Evolutionary conservation across 2,888 invertebrate genomes (phyloP), one percentile per base, ranked within the genome.

Genomic region (Agrochola lota): DNA sequence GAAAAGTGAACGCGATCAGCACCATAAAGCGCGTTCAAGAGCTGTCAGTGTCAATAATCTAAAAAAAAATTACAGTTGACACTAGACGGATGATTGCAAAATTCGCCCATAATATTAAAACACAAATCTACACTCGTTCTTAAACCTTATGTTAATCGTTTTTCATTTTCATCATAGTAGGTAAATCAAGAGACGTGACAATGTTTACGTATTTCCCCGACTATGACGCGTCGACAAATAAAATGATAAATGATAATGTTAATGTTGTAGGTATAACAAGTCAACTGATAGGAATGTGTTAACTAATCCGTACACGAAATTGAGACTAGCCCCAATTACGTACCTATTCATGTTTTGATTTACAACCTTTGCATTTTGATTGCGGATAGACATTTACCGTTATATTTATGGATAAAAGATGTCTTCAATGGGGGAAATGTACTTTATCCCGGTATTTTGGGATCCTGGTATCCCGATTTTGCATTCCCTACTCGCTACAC

Each of bases 211-310:
- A 64, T 71, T 68, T 71, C 17, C 55, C 85, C n/a, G n/a, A 15
- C 1, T 7, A 35, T 71, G 63, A 84, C 75, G 49, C 46, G 40
- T n/a, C 46, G 8, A 8, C 3, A 35, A 35, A 35, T 35, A 35
- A 35, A 35, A 35, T 35, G 35, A 35, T 35, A 35, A 35, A 35
- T 35, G 35, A 35, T 35, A 20, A 30, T 59, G 26, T 30, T 12
- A 59, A n/a, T 67, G 49, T 43, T 49, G n/a, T 35, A 35, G 35
- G 35, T 70, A 2, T 59, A 15, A 2, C 52, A 40, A 74, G 71
- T 83, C 85, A 85, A 57, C 60, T 35, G 26, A 46, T 68, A 67
- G 71, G 85, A 85, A 83, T 83, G 77, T 30, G 67, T 35, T 67
- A 35, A 46, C 40, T 68, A 80, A 74, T 71, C 66, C 15, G 26